phyloP scores from a whole-genome alignment of 2,797 vertebrate species.

The Ctenosaura bakeri region DNA sequence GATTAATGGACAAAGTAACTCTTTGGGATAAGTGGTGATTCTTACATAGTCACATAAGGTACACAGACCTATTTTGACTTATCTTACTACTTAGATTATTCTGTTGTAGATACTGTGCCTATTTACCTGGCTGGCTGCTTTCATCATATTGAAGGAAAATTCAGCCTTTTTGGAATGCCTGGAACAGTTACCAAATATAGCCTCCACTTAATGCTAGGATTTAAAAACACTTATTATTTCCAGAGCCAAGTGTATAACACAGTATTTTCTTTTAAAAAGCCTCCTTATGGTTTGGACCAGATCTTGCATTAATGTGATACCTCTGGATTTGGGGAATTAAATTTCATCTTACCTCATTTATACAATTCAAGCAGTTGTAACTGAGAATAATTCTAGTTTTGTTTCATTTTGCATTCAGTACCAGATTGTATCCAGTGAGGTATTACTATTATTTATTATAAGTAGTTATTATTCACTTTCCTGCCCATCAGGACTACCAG shows the following conservation, averaged over 20 bases:
- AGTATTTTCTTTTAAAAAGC: conserved; percentile 17
- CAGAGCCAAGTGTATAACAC: not conserved
- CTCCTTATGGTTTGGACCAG: conserved; percentile 1
- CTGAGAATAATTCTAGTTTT: not conserved
- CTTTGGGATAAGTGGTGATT: not conserved
- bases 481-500: too few species aligned
- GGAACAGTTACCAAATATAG: not conserved
- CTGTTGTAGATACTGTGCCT: not conserved
- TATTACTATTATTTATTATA: too few species aligned
- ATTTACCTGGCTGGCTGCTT: not conserved
- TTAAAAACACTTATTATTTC: not conserved
- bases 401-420: not conserved
- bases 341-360: not conserved
- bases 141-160: not conserved
- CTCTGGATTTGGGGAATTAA: not conserved
- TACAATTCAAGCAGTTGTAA: not conserved
- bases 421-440: not conserved
- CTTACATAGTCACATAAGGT: not conserved
- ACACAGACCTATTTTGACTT: not conserved
- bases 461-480: too few species aligned
- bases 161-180: not conserved
- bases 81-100: not conserved
- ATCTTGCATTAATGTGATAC: not conserved
- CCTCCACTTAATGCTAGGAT: not conserved
- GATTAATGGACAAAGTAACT: not conserved